Evolutionary conservation across 2,113 vertebrate species (phyloP).

Genomic region (Poeciliopsis retropinna): DNA sequence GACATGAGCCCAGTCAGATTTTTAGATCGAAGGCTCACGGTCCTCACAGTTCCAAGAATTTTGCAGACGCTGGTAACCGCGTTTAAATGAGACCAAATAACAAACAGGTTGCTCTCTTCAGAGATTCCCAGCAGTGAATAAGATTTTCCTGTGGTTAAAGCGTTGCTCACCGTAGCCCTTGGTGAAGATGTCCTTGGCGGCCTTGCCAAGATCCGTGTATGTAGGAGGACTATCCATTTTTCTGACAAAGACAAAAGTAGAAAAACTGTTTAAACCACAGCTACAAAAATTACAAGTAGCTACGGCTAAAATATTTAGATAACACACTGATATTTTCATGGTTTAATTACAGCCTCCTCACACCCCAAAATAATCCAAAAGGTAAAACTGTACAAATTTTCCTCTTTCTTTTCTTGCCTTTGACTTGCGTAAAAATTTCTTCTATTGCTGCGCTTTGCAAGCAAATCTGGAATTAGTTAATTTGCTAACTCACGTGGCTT

Average conservation of each 20-base stretch:
- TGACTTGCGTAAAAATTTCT: neutral
- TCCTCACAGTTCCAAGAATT: no score
- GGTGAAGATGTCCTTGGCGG: conserved; percentile 44
- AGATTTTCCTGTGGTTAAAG: neutral
- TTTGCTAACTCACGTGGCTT: neutral
- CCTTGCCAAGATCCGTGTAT: conserved; percentile 36
- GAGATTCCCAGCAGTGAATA: conserved; percentile 7
- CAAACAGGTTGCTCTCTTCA: neutral
- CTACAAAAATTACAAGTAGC: neutral
- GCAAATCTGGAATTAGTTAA: neutral
- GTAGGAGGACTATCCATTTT: conserved; percentile 34
- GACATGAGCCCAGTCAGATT: no score
- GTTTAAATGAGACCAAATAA: no score
- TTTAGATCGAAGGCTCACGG: no score
- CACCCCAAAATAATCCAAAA: no score
- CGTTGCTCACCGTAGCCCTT: conserved; percentile 33
- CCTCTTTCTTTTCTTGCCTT: no score
- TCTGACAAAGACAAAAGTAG: neutral
- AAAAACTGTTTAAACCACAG: neutral
- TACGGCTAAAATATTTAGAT: neutral
- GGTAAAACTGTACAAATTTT: no score
- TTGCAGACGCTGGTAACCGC: no score
- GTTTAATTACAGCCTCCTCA: no score
- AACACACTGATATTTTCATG: no score
- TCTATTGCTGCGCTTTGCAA: neutral